Base-by-base conservation (phyloP, 2,113 vertebrate genomes). In the Crypturellus undulatus region DNA sequence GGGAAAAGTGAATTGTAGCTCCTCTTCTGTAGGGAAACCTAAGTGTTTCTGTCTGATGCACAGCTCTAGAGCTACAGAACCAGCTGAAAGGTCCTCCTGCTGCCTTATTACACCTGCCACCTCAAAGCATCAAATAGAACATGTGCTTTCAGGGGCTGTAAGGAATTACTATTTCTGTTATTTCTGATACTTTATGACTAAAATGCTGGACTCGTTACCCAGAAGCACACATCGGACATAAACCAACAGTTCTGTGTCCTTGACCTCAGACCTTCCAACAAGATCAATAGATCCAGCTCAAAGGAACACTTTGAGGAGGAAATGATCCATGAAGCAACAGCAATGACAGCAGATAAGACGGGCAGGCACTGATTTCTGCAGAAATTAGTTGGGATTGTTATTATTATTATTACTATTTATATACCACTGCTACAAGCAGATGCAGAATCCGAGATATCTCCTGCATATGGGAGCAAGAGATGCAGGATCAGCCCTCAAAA, bases 41-140 rank as follows among this genome's bases (percentile, higher is more conserved):
- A 95, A 96, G 94, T 96, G 93, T 91, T 95, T 84, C 78, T 83
- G 51, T 71, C 51, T 79, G 79, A 90, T 38, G 18, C 26, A 73
- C 13, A 25, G 85, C 76, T 88, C 52, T 49, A 75, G 52, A 75
- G 43, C 15, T 43, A 43, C 16, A 90, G 68, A 89, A 40, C 38
- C 59, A 88, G 68, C 40, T 62, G 54, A 20, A 88, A 88, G 63
- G 30, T 95, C 71, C 79, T 84, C 84, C 81, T 58, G 79, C 65
- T 84, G 79, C 45, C 47, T 59, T 45, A 72, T 32, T 76, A 62
- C 17, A 47, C 40, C 47, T 49, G 85, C 92, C 87, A 93, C 47
- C 65, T 86, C 58, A 16, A 60, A 9, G 25, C 47, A 49, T 13
- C 88, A 26, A 93, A 58, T 18, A 64, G 69, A 93, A 76, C 83